A percentile compares a stretch with the other conserved stretches of the same genome.
Evolutionary conservation across 2,113 vertebrate species (phyloP).

Genomic region (Rattus norvegicus): GRCr8 NC_086027.1:66495501-66496000

Average conservation of each 20-base stretch:
- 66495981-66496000: background rate
- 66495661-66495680: slow-evolving; percentile 52
- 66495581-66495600: background rate
- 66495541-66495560: background rate
- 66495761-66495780: background rate
- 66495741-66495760: slow-evolving; percentile 53
- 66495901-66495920: background rate
- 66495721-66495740: slow-evolving; percentile 35
- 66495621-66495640: slow-evolving; percentile 27
- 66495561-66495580: background rate
- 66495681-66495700: background rate
- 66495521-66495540: background rate
- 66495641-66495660: background rate
- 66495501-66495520: background rate
- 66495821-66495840: slow-evolving; percentile 4
- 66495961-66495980: background rate
- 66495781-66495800: background rate
- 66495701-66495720: slow-evolving; percentile 39
- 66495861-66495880: background rate
- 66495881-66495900: background rate
- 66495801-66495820: slow-evolving; percentile 65
- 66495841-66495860: background rate
- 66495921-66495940: background rate
- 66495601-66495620: slow-evolving; percentile 23
- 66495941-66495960: background rate